These are phyloP conservation scores for Diarsia dahlii DNA, from an alignment of 2,888 invertebrate genomes.

Conservation along the genomic window DNA sequence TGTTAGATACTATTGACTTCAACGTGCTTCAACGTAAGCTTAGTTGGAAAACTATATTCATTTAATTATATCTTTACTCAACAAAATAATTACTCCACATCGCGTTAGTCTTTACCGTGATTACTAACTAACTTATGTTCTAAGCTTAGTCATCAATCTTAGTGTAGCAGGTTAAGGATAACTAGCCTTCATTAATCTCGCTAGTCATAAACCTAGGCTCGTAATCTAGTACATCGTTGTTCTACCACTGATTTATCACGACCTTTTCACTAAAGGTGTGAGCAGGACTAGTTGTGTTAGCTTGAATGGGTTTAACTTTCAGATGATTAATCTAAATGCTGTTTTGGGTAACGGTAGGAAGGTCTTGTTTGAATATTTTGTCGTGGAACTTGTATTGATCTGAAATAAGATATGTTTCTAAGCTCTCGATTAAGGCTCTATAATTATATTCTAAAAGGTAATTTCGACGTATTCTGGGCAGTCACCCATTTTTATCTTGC, in stretches of 20 bases:
- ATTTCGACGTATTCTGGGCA: background rate
- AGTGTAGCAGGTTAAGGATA: conserved; percentile 61
- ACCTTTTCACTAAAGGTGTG: conserved; percentile 31
- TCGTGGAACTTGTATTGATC: background rate
- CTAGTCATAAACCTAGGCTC: conserved; percentile 37
- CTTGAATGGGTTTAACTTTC: background rate
- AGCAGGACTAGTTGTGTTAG: conserved; percentile 2
- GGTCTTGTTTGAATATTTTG: background rate
- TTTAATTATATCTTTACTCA: background rate
- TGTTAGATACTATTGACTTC: background rate
- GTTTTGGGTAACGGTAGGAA: background rate
- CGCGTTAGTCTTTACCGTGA: conserved; percentile 1
- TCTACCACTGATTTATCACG: conserved; percentile 40
- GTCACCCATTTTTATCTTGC: background rate
- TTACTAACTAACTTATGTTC: conserved; percentile 16
- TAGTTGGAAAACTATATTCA: background rate
- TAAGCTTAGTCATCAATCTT: conserved; percentile 38
- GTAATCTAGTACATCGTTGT: conserved; percentile 49
- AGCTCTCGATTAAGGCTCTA: background rate
- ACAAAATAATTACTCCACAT: conserved; percentile 24
- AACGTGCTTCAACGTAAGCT: too few relatives aligned
- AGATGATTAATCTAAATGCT: background rate
- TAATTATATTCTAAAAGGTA: background rate
- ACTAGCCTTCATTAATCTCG: conserved; percentile 50
- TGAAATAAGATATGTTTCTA: background rate